Evolutionary conservation across 2,888 invertebrate species (phyloP).

Genomic region (Amphipoea oculea): DNA sequence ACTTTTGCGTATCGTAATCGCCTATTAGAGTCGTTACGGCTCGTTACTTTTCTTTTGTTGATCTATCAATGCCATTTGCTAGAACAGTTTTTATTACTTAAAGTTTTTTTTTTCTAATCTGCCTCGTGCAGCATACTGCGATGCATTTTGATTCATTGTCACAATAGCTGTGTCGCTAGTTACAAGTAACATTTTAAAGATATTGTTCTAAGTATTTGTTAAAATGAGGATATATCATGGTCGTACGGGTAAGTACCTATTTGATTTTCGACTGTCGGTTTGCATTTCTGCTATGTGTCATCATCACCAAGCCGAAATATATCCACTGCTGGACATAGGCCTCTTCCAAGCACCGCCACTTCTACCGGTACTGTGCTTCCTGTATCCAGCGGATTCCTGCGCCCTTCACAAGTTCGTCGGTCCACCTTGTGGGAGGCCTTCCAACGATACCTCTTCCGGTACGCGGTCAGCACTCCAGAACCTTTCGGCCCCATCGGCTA

Average conservation of each 20-base stretch:
- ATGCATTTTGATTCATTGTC: constrained; percentile 48
- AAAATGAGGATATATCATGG: constrained; percentile 69
- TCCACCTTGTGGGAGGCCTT: background rate
- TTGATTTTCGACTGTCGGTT: background rate
- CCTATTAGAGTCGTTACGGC: constrained; percentile 43
- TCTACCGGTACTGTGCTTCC: background rate
- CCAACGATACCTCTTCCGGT: background rate
- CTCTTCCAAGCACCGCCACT: background rate
- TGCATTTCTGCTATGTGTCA: background rate
- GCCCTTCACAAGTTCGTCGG: background rate
- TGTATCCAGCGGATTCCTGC: background rate
- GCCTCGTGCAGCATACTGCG: background rate
- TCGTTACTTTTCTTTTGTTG: constrained; percentile 54
- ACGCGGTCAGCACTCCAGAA: background rate
- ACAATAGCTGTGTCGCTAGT: background rate
- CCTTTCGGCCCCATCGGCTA: background rate
- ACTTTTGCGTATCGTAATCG: constrained; percentile 1
- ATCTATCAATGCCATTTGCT: constrained; percentile 62
- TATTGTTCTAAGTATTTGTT: constrained; percentile 11
- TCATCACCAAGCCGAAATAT: background rate
- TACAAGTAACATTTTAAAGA: constrained; percentile 18
- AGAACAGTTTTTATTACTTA: constrained; percentile 47
- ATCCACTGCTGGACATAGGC: background rate
- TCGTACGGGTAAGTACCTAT: constrained; percentile 61
- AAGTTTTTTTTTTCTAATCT: constrained; percentile 17